phyloP scores from a whole-genome alignment of 2,113 vertebrate species.

The Galemys pyrenaicus region DNA sequence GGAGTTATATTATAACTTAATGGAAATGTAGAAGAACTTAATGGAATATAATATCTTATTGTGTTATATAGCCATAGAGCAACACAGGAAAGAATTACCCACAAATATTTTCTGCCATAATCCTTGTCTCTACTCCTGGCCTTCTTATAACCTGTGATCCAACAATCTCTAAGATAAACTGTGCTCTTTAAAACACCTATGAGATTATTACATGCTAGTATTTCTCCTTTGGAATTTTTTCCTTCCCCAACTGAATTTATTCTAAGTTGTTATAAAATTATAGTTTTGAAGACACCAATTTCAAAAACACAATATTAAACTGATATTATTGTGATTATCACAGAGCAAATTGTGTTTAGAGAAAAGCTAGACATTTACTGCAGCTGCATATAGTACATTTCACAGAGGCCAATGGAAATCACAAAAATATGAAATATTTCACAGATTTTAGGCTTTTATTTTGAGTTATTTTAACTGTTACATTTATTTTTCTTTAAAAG shows the following conservation, averaged over 20 bases:
- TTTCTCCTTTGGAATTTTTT: neutral
- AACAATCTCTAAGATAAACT: conserved; percentile 2
- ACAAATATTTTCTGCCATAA: conserved; percentile 39
- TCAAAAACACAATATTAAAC: neutral
- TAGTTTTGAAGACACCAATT: neutral
- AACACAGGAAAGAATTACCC: conserved; percentile 51
- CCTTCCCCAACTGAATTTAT: neutral
- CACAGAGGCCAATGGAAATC: neutral
- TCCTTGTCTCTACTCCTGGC: neutral
- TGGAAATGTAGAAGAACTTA: conserved; percentile 74
- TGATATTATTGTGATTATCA: neutral
- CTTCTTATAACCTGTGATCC: neutral
- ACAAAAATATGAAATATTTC: neutral
- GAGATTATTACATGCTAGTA: neutral
- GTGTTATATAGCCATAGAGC: conserved; percentile 36
- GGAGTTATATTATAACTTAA: conserved; percentile 72
- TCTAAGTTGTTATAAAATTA: neutral
- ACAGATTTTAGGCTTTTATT: neutral
- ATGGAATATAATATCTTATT: conserved; percentile 74
- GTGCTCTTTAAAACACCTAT: neutral
- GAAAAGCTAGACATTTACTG: neutral
- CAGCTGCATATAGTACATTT: neutral
- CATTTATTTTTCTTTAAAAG: neutral
- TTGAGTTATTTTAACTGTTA: neutral
- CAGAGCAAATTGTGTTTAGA: neutral